phyloP scores from a whole-genome alignment of 2,797 vertebrate genomes.

The Coreius guichenoti region DNA sequence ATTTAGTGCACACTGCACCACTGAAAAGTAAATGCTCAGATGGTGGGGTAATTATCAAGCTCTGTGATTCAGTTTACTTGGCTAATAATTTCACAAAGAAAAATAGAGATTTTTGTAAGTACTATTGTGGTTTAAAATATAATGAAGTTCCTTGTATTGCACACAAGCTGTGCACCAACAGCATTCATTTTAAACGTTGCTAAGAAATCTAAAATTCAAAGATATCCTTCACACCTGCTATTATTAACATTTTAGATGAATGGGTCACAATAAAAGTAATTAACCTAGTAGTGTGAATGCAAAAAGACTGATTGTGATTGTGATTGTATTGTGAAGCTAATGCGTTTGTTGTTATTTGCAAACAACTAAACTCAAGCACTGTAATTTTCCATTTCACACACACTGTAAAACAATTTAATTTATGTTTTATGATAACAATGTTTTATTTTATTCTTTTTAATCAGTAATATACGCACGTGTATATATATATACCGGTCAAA shows the following conservation, averaged over 20 bases:
- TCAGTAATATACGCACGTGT: too few species aligned
- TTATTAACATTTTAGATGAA: background rate
- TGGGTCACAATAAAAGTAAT: background rate
- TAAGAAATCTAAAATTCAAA: background rate
- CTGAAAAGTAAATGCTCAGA: background rate
- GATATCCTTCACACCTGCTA: background rate
- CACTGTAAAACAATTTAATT: too few species aligned
- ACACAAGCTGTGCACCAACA: too few species aligned
- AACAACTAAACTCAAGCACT: too few species aligned
- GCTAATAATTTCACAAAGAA: background rate
- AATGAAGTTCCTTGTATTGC: background rate
- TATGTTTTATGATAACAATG: too few species aligned
- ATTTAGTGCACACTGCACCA: background rate
- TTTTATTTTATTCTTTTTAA: too few species aligned
- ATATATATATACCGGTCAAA: too few species aligned
- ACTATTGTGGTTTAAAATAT: background rate
- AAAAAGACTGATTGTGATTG: background rate
- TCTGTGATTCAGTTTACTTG: background rate
- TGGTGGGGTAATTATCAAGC: background rate
- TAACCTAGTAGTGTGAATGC: background rate
- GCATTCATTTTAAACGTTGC: background rate
- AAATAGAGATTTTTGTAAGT: background rate
- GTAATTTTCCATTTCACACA: too few species aligned
- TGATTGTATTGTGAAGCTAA: background rate
- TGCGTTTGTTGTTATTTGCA: too few species aligned